Conservation (phyloP, 2,888 invertebrate genomes). For the Agelastica alni region DNA sequence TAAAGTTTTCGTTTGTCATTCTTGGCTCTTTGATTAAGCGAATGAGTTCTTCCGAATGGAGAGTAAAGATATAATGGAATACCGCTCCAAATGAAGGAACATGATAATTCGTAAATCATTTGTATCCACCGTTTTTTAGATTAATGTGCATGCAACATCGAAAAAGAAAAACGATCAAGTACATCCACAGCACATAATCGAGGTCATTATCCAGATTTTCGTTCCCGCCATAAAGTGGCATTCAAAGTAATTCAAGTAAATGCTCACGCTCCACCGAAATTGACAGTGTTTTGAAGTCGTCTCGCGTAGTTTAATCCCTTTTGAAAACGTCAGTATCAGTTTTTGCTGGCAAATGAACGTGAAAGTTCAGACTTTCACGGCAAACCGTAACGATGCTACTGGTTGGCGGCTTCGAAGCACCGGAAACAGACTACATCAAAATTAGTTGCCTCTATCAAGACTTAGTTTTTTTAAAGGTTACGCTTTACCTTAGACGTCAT, state of each 20-base stretch:
- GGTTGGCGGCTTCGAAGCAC: slow-evolving; percentile 10
- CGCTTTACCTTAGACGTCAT: too few species aligned
- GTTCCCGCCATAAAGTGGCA: slow-evolving; percentile 28
- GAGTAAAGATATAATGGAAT: too few species aligned
- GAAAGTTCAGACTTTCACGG: slow-evolving; percentile 41
- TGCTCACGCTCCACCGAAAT: slow-evolving; percentile 31
- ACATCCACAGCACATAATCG: slow-evolving; percentile 10
- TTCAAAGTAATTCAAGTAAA: slow-evolving; percentile 30
- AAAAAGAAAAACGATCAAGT: slow-evolving; percentile 7
- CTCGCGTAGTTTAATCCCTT: slow-evolving; percentile 38
- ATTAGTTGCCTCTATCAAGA: too few species aligned
- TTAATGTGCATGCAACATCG: neutral
- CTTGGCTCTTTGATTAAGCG: too few species aligned
- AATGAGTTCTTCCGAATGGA: too few species aligned
- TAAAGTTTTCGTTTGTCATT: too few species aligned
- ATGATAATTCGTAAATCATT: too few species aligned
- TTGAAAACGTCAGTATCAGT: slow-evolving; percentile 41
- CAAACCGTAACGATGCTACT: slow-evolving; percentile 25
- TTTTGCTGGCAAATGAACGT: slow-evolving; percentile 40
- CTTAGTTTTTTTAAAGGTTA: too few species aligned
- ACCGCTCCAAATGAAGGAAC: too few species aligned
- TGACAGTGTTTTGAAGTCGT: slow-evolving; percentile 38
- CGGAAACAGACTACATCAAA: too few species aligned
- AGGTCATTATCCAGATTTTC: slow-evolving; percentile 17
- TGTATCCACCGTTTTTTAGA: too few species aligned